A percentile compares a stretch with the other conserved stretches of the same genome.
These are phyloP conservation scores for Drosophila barbarae DNA, from an alignment of 2,888 invertebrate genomes.

Conservation along the genomic window DNA sequence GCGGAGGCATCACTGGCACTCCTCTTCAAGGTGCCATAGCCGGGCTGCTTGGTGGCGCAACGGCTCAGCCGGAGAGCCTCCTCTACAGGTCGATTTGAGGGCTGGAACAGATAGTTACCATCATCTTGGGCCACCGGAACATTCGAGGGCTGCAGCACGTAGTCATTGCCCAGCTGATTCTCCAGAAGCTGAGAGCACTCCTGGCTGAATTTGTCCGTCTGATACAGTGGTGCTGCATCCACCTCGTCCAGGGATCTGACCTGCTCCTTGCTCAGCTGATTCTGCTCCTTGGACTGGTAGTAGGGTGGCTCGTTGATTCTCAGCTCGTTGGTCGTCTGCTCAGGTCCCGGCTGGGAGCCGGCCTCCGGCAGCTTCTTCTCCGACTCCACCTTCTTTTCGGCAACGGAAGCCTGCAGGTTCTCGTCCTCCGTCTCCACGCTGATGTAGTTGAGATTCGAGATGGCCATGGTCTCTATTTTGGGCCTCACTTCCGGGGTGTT, in stretches of 20 bases:
- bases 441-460: conserved; percentile 79
- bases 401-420: conserved; percentile 71
- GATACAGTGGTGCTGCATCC: conserved; percentile 63
- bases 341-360: conserved; percentile 65
- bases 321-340: conserved; percentile 77
- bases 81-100: conserved; percentile 79
- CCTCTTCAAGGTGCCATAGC: conserved; percentile 77
- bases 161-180: conserved; percentile 80
- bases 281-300: conserved; percentile 78
- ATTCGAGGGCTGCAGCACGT: conserved; percentile 83
- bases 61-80: conserved; percentile 61
- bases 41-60: conserved; percentile 51
- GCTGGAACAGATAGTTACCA: conserved; percentile 78
- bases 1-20: conserved; percentile 78
- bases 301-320: conserved; percentile 79
- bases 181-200: conserved; percentile 79
- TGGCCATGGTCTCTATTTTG: conserved; percentile 76
- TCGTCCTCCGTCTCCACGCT: conserved; percentile 79
- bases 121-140: conserved; percentile 80
- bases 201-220: conserved; percentile 78
- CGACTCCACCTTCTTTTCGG: conserved; percentile 77
- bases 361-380: conserved; percentile 62
- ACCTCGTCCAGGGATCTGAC: conserved; percentile 71
- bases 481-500: conserved; percentile 71
- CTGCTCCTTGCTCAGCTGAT: conserved; percentile 76